Evolutionary conservation across 92 coral and sea anemone genomes (phyloP).

Genomic region (Muricea muricata): DNA sequence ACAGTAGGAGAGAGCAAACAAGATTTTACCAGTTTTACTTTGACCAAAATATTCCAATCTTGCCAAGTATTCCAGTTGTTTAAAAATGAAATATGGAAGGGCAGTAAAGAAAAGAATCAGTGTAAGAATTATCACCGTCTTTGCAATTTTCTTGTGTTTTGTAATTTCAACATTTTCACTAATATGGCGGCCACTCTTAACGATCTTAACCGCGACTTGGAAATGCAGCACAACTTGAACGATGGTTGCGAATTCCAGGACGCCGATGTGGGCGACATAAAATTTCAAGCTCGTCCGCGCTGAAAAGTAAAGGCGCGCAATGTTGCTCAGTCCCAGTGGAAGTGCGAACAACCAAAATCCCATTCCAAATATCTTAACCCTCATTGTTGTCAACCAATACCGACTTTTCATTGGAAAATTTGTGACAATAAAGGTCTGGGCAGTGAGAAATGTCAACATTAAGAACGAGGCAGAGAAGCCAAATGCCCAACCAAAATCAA

Average conservation of each 20-base stretch:
- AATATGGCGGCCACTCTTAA: slow-evolving; percentile 5
- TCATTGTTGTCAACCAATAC: slow-evolving; percentile 14
- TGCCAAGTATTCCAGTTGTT: background rate
- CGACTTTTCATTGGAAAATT: slow-evolving; percentile 25
- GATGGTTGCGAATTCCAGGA: background rate
- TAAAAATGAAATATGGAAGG: background rate
- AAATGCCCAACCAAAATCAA: slow-evolving; percentile 7
- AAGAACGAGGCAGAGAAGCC: background rate
- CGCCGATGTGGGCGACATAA: background rate
- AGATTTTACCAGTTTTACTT: background rate
- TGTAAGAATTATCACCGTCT: slow-evolving; percentile 11
- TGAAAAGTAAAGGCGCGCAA: background rate
- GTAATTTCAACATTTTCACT: background rate
- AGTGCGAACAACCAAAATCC: slow-evolving; percentile 76
- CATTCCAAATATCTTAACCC: slow-evolving; percentile 68
- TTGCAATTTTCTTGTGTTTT: slow-evolving; percentile 25
- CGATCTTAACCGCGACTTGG: background rate
- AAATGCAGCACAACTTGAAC: slow-evolving; percentile 6
- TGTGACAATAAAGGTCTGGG: slow-evolving; percentile 20
- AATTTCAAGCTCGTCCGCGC: background rate
- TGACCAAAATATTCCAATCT: background rate
- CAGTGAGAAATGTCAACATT: slow-evolving; percentile 7
- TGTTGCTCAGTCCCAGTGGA: slow-evolving; percentile 30
- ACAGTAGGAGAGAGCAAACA: background rate
- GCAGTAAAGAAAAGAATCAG: slow-evolving; percentile 15